Evolutionary conservation across 1,140 invertebrate species (phyloP).

Genomic region (Heliconius melpomene): DNA sequence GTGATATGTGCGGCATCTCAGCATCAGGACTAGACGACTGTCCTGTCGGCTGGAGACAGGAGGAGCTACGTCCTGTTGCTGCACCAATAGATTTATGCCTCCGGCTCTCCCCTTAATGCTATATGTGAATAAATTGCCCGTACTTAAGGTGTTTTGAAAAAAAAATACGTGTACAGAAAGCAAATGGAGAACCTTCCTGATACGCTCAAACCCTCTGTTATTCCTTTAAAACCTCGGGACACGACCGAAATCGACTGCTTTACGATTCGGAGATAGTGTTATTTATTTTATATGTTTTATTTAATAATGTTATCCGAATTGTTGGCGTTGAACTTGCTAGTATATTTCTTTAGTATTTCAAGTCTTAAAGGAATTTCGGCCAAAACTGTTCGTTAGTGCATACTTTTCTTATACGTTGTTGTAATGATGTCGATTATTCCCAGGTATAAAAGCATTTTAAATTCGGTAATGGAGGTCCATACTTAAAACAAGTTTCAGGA

Average conservation of each 20-base stretch:
- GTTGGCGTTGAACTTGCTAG: constrained; percentile 41
- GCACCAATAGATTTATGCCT: constrained; percentile 58
- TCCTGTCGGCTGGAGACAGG: constrained; percentile 34
- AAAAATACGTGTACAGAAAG: constrained; percentile 47
- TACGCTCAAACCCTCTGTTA: constrained; percentile 45
- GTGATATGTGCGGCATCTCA: constrained; percentile 70
- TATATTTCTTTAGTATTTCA: constrained; percentile 36
- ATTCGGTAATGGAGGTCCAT: constrained; percentile 26
- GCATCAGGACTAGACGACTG: constrained; percentile 58
- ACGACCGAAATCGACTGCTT: constrained; percentile 59
- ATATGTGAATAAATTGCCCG: constrained; percentile 50
- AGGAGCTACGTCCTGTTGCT: constrained; percentile 41
- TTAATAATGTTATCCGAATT: constrained; percentile 60
- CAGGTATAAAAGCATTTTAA: constrained; percentile 28
- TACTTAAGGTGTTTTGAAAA: constrained; percentile 47
- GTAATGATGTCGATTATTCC: constrained; percentile 28
- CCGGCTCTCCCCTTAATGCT: constrained; percentile 46
- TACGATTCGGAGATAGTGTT: constrained; percentile 62
- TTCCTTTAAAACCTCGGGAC: constrained; percentile 47
- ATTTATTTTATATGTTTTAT: constrained; percentile 64
- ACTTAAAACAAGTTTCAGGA: constrained; percentile 15
- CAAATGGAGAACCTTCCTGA: constrained; percentile 39
- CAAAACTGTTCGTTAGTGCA: constrained; percentile 27
- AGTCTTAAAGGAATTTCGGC: constrained; percentile 32
- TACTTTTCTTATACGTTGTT: constrained; percentile 30